Conservation (phyloP, 1,140 invertebrate species). For the Heliconius himera region DNA sequence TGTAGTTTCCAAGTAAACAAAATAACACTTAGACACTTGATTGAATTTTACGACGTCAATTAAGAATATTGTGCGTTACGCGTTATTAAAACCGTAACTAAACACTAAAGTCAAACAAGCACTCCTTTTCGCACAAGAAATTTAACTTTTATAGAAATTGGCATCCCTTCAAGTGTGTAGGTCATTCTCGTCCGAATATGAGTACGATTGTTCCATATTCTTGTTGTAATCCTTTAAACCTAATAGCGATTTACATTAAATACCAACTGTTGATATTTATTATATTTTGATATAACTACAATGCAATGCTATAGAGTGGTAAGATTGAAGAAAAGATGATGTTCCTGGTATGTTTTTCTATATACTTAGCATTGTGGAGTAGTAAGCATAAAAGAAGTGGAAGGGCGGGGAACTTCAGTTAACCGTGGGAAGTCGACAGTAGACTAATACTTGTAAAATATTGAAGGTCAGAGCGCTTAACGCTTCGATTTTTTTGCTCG, state of each 20-base stretch:
- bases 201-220: background rate
- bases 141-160: background rate
- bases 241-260: background rate
- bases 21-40: background rate
- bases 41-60: background rate
- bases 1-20: background rate
- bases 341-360: background rate
- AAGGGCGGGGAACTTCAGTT: background rate
- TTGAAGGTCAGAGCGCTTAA: no score
- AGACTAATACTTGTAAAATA: no score
- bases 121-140: background rate
- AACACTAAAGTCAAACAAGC: background rate
- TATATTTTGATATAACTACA: background rate
- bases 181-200: conserved; percentile 3
- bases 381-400: no score
- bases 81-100: background rate
- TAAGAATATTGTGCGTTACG: background rate
- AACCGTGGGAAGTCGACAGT: no score
- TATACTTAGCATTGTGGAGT: background rate
- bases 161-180: conserved; percentile 3
- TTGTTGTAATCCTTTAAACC: background rate
- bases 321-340: background rate
- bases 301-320: background rate
- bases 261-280: background rate
- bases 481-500: no score